Evolutionary conservation across 2,797 vertebrate genomes (phyloP), one percentile per base, ranked within the genome.

Genomic region (Martes flavigula): DNA sequence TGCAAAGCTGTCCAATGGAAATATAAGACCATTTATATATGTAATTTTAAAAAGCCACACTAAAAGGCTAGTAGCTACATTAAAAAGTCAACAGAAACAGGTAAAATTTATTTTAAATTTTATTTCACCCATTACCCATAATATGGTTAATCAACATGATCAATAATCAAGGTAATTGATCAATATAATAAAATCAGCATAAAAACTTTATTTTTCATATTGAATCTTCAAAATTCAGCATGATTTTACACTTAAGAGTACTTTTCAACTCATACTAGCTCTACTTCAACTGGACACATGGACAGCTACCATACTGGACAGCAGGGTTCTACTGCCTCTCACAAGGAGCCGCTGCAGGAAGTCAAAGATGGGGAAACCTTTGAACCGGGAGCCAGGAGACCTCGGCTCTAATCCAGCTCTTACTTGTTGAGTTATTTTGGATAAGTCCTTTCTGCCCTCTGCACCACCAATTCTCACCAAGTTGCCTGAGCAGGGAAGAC

Each of bases 181-280:
- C 58, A 60, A 79, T 64, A 21, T 21, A 18, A 56, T 21, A 56
- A 8, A 64, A 72, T 64, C 58, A 81, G 73, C 40, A 51, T 46
- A 79, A 95, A 93, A 90, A 23, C 5, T 30, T 48, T 62, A 89
- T 62, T 73, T 81, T 72, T 62, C 83, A 83, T 25, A 85, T 20
- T 25, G 20, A n/a, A 48, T 77, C 79, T 87, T 89, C 87, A 96
- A 95, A 95, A 83, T 79, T 64, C 70, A 83, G 43, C 46, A 12
- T 81, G 46, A 79, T 48, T 92, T 96, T 88, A 94, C n/a, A 87
- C 20, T 77, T 56, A 27, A 87, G 32, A 91, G 66, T 43, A 82
- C 30, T 91, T 94, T 40, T 81, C 73, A 86, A 48, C 27, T 92
- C 90, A 95, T 56, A 75, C 32, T 78, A 68, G 23, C 62, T n/a